Base-by-base conservation (phyloP, 2,888 invertebrate genomes). In the Xestobium rufovillosum region DNA sequence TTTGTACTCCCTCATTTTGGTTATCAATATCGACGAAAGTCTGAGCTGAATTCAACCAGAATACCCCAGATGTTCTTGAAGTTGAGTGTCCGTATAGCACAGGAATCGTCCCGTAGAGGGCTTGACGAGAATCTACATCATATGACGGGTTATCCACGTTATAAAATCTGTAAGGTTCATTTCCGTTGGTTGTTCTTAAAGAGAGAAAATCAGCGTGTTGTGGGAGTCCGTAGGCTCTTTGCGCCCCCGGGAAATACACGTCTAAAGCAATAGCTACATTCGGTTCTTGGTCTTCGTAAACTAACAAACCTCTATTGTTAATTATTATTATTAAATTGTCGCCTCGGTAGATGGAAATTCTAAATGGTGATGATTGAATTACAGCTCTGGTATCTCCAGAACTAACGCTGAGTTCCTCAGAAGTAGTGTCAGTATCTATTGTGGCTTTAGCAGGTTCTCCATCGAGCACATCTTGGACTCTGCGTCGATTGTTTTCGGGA, bases 1-100 rank as follows among this genome's bases (percentile, higher is more conserved):
- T 81, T 36, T 72, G 69, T 9, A 73, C 70, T 29, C 70, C 70
- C 1, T 71, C 63, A 14, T 69, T 46, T 53, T 57, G 72, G 55
- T 34, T 32, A 0, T 72, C 68, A n/a, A 95, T 78, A 55, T 97
- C 96, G 27, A 97, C 78, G 95, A 95, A 97, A 0, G 94, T 96
- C 69, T 97, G 96, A 0, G 96, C 92, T 0, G 94, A 82, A 69
- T 97, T 97, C 57, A 90, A 78, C 91, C 15, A 19, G 23, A 19
- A 19, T n/a, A 19, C 6, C 6, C 23, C 23, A 19, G 23, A 8
- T 19, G 23, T 19, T n/a, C 23, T 19, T 6, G 23, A 8, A n/a
- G 23, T 19, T 8, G 23, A 19, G 23, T 19, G 23, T 6, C 6
- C 23, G 23, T 19, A 19, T n/a, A 19, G 23, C n/a, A 19, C 23